These are phyloP conservation scores for Pelobates cultripes DNA, from an alignment of 2,797 vertebrate genomes.

Conservation along the genomic window DNA sequence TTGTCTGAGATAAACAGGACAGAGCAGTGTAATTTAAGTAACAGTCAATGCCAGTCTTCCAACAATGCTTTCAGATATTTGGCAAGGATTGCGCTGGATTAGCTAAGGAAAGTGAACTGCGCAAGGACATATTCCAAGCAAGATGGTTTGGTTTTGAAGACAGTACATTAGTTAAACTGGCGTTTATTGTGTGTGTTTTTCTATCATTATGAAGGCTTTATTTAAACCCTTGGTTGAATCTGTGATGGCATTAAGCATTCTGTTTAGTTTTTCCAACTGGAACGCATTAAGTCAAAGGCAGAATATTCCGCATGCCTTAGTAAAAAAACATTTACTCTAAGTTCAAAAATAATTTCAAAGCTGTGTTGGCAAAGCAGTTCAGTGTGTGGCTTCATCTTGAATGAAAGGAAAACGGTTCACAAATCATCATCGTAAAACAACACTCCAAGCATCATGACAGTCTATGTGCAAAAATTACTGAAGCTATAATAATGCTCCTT, in stretches of 20 bases:
- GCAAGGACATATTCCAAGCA: conserved; percentile 35
- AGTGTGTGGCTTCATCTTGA: too few relatives aligned
- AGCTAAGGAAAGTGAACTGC: conserved; percentile 63
- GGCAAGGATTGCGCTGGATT: conserved; percentile 64
- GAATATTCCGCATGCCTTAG: background rate
- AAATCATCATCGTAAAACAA: too few relatives aligned
- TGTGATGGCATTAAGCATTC: conserved; percentile 5
- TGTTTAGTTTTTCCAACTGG: background rate
- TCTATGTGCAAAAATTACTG: too few relatives aligned
- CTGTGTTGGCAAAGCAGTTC: too few relatives aligned
- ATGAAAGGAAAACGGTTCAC: too few relatives aligned
- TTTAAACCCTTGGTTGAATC: conserved; percentile 2
- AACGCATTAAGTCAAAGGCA: conserved; percentile 11
- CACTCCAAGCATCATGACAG: too few relatives aligned
- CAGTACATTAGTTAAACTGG: conserved; percentile 28
- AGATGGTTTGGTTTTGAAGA: conserved; percentile 13
- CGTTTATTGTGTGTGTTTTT: conserved; percentile 17
- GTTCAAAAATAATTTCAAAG: too few relatives aligned
- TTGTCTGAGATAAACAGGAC: conserved; percentile 63
- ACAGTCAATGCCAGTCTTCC: conserved; percentile 31
- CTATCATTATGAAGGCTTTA: conserved; percentile 35
- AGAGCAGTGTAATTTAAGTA: conserved; percentile 63
- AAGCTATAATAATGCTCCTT: too few relatives aligned
- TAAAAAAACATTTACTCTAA: too few relatives aligned
- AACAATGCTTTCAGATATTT: conserved; percentile 61